Evolutionary conservation across 1,140 invertebrate species (phyloP).

Genomic region (Caenorhabditis remanei): DNA sequence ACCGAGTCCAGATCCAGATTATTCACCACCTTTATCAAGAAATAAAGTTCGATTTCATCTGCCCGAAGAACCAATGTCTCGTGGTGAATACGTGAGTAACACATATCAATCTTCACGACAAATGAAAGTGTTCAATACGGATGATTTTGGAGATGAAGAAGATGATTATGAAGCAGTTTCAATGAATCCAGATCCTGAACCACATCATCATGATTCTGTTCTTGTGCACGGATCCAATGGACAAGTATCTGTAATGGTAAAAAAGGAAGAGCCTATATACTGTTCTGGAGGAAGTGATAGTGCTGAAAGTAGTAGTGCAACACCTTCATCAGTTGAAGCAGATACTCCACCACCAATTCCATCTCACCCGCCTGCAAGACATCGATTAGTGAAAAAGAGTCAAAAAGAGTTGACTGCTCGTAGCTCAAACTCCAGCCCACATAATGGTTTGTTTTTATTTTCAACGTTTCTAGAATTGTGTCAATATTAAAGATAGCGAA

Average conservation of each 20-base stretch:
- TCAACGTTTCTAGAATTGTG: background rate
- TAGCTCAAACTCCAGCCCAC: background rate
- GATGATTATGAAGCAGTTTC: slow-evolving; percentile 31
- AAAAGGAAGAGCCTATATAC: slow-evolving; percentile 23
- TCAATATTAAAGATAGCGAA: background rate
- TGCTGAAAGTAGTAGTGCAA: slow-evolving; percentile 42
- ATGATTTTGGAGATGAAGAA: slow-evolving; percentile 29
- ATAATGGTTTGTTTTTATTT: slow-evolving; percentile 4
- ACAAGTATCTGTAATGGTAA: slow-evolving; percentile 41
- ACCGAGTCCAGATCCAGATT: slow-evolving; percentile 43
- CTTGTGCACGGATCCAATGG: slow-evolving; percentile 33
- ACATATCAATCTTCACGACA: slow-evolving; percentile 10
- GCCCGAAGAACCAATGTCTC: slow-evolving; percentile 22
- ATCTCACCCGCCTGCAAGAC: slow-evolving; percentile 40
- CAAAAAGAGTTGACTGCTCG: slow-evolving; percentile 29
- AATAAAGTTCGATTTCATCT: slow-evolving; percentile 41
- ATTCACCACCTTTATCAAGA: slow-evolving; percentile 27
- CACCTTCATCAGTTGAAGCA: slow-evolving; percentile 37
- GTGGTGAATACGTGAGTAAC: slow-evolving; percentile 35
- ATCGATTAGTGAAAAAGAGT: slow-evolving; percentile 42
- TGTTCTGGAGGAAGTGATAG: slow-evolving; percentile 52
- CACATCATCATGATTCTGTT: slow-evolving; percentile 19
- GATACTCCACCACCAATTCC: slow-evolving; percentile 38
- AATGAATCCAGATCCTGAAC: slow-evolving; percentile 18
- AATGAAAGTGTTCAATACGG: slow-evolving; percentile 13